These are phyloP conservation scores for Anthoptus insignis DNA, from an alignment of 2,888 invertebrate genomes.

Conservation along the genomic window DNA sequence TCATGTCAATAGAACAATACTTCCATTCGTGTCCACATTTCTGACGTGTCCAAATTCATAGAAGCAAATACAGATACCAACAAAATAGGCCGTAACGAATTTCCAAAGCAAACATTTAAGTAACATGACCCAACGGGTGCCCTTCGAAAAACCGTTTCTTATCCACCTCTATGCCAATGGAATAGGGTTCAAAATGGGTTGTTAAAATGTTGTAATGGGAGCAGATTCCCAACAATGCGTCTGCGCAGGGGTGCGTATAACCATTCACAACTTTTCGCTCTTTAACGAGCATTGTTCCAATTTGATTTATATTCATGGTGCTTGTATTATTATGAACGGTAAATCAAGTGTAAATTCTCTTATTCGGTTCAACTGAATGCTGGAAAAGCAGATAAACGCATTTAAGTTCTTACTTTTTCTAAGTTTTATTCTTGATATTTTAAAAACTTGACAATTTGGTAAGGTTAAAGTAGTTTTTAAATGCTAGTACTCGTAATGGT, in stretches of 20 bases:
- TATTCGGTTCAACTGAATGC: slow-evolving; percentile 57
- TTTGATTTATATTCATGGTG: slow-evolving; percentile 86
- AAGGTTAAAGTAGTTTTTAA: not conserved
- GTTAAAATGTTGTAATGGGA: slow-evolving; percentile 44
- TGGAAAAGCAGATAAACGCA: slow-evolving; percentile 37
- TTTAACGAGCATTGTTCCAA: slow-evolving; percentile 82
- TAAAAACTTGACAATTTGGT: too few relatives aligned
- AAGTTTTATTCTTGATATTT: too few relatives aligned
- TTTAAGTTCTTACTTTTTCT: too few relatives aligned
- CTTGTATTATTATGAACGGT: slow-evolving; percentile 77
- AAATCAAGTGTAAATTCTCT: slow-evolving; percentile 77
- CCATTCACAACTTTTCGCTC: slow-evolving; percentile 85
- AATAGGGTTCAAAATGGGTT: slow-evolving; percentile 50
- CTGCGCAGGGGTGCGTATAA: slow-evolving; percentile 73
- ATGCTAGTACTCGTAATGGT: too few relatives aligned
- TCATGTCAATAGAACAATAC: slow-evolving; percentile 22
- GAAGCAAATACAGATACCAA: slow-evolving; percentile 54
- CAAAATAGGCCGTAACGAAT: slow-evolving; percentile 82
- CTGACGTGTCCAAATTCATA: slow-evolving; percentile 38
- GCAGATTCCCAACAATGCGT: slow-evolving; percentile 68
- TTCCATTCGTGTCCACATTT: slow-evolving; percentile 21
- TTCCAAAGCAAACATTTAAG: slow-evolving; percentile 84
- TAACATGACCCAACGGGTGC: slow-evolving; percentile 81
- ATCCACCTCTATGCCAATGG: slow-evolving; percentile 39
- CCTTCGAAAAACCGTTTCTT: slow-evolving; percentile 50